Evolutionary conservation across 2,797 vertebrate genomes (phyloP), one percentile per base, ranked within the genome.

Genomic region (Eospalax fontanierii): DNA sequence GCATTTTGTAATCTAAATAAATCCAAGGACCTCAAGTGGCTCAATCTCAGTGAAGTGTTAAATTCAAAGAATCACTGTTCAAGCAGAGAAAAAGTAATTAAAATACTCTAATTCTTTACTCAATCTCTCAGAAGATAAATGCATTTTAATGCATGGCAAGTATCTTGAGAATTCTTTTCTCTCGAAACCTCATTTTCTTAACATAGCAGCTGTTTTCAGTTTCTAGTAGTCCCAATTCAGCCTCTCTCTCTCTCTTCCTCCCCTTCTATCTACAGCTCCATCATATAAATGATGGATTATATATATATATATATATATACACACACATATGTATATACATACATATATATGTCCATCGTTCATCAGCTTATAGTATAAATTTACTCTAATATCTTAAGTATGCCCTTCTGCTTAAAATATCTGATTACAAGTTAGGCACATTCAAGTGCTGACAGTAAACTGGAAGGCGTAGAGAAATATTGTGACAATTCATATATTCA

Each of bases 51-150:
- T 82, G 84, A 96, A 19, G 33, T 80, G 26, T 94, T 91, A 95
- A 87, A 95, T 84, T 91, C 80, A 91, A 89, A 89, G 89, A 90
- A 93, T 90, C 80, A 90, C 33, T 73, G 18, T 79, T 92, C 71
- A 89, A 73, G 63, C 63, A 76, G 24, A 10, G 38, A 71, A 95
- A 95, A 76, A 85, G 4, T 86, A 94, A 97, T 89, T 95, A 96
- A 94, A 96, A 92, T 86, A 93, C 28, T 94, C 16, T 18, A 92
- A 28, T 86, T 93, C 46, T 90, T 93, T 87, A 73, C 46, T 76
- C 43, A 40, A 1, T 93, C 46, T 90, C 54, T 96, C 86, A 96
- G 38, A 57, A 92, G 82, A 96, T 89, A 95, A 95, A 96, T 61
- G 21, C 7, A 91, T 95, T 94, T 90, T 93, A 91, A 94, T 88